Conservation (phyloP, 2,113 vertebrate genomes). For the Bettongia penicillata region DNA sequence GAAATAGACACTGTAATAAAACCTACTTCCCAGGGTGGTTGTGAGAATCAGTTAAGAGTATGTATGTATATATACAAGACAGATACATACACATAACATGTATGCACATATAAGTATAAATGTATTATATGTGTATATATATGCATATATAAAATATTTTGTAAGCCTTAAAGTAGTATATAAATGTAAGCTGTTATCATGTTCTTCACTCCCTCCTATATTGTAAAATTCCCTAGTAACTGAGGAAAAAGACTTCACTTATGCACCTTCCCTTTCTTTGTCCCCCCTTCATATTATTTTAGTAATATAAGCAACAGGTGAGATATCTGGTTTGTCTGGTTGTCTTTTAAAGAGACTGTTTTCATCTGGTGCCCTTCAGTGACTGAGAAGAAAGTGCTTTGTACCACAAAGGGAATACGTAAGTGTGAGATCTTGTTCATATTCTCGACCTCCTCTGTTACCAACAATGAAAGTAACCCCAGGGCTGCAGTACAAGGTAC, state of each 20-base stretch:
- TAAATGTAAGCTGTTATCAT: neutral
- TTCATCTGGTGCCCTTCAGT: neutral
- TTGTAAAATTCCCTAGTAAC: neutral
- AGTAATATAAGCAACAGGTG: neutral
- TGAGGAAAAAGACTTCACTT: neutral
- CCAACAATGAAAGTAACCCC: neutral
- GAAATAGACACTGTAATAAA: neutral
- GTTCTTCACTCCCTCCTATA: neutral
- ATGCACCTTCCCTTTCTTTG: neutral
- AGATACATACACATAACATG: neutral
- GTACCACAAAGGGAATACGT: neutral
- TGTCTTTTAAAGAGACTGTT: neutral
- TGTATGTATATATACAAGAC: too few species aligned
- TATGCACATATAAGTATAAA: neutral
- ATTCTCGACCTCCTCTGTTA: neutral
- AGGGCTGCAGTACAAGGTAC: neutral
- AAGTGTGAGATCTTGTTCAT: neutral
- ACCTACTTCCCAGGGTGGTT: neutral
- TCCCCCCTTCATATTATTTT: neutral
- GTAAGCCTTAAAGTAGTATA: neutral
- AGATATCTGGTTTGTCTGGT: neutral
- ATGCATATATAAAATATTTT: neutral
- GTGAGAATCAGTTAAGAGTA: neutral
- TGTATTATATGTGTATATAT: too few species aligned
- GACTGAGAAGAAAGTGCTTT: neutral